A percentile compares a stretch with the other conserved stretches of the same genome.
These are phyloP conservation scores for Trichechus manatus DNA, from an alignment of 2,113 vertebrate species.

Conservation along the genomic window DNA sequence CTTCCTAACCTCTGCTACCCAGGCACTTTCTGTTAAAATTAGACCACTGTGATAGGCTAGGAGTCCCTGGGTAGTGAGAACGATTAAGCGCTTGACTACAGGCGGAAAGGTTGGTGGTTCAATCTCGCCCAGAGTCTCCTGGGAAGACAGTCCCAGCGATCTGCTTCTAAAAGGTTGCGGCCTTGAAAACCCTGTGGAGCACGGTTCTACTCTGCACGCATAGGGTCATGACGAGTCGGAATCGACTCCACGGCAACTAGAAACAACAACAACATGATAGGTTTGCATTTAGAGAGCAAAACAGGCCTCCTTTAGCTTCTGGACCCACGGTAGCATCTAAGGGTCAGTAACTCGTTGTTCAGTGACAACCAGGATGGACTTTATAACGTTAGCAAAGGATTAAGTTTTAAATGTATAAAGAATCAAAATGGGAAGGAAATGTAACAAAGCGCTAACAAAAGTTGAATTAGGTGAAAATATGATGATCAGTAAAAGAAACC, in stretches of 20 bases:
- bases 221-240: neutral
- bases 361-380: slow-evolving; percentile 26
- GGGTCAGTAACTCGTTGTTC: neutral
- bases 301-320: neutral
- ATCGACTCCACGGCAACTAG: neutral
- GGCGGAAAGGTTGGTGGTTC: neutral
- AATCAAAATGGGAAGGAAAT: slow-evolving; percentile 53
- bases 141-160: neutral
- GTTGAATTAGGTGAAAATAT: neutral
- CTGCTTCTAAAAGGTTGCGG: neutral
- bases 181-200: neutral
- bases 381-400: neutral
- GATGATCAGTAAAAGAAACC: neutral
- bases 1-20: neutral
- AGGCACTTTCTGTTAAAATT: slow-evolving; percentile 1
- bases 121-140: neutral
- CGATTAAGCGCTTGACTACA: neutral
- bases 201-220: neutral
- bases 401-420: slow-evolving; percentile 26
- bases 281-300: neutral
- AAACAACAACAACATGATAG: neutral
- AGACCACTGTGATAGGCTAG: neutral
- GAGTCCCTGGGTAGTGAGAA: neutral
- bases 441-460: slow-evolving; percentile 23
- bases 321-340: neutral